Conservation (phyloP, 35 echinoderm and acorn worm species). For the Heliocidaris tuberculata region DNA sequence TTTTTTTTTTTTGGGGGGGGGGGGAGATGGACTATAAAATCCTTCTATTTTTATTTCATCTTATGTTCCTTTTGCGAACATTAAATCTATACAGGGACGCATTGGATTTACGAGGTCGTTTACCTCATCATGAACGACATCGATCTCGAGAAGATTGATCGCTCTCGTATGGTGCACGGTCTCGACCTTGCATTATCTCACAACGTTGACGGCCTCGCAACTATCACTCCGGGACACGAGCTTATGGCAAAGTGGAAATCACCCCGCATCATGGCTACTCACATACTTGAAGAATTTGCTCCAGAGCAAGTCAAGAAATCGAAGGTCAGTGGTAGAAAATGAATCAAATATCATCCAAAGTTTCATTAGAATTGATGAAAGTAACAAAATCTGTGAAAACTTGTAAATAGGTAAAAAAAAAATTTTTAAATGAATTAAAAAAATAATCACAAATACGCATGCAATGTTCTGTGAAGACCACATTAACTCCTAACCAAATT, state of each 20-base stretch:
- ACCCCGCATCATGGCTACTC: not conserved
- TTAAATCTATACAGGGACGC: conserved; percentile 21
- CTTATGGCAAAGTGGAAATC: not conserved
- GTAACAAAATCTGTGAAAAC: no score
- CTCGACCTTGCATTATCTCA: not conserved
- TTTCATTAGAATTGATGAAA: no score
- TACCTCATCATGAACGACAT: conserved; percentile 29
- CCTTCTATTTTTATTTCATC: not conserved
- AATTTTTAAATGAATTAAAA: no score
- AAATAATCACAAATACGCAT: no score
- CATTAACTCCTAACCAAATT: no score
- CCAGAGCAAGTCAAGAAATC: conserved; percentile 15
- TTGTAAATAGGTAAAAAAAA: no score
- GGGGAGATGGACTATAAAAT: no score
- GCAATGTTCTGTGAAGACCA: no score
- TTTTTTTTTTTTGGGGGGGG: no score
- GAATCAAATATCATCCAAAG: no score
- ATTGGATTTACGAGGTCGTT: conserved; percentile 26
- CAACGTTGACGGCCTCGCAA: not conserved
- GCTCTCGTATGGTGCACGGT: not conserved
- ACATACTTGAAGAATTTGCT: conserved; percentile 23
- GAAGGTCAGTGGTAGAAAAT: no score
- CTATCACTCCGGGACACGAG: not conserved
- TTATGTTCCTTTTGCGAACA: not conserved
- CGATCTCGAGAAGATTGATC: not conserved